These are phyloP conservation scores for Sitodiplosis mosellana DNA, from an alignment of 1,140 invertebrate genomes.

Conservation along the genomic window DNA sequence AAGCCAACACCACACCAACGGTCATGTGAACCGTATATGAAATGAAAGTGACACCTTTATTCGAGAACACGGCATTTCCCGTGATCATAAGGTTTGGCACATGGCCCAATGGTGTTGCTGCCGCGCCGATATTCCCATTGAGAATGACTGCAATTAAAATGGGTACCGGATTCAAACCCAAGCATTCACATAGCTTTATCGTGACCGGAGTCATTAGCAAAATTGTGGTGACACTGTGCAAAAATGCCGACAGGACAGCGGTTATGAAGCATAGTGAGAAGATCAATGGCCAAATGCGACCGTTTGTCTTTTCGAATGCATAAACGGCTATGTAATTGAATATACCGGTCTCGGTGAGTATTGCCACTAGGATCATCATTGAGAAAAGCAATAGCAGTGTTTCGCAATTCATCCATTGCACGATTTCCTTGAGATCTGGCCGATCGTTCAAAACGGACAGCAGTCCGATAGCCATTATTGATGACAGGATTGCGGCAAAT, in stretches of 20 bases:
- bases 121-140: slow-evolving; percentile 64
- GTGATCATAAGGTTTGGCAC: slow-evolving; percentile 45
- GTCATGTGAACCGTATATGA: slow-evolving; percentile 49
- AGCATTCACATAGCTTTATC: slow-evolving; percentile 57
- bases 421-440: slow-evolving; percentile 46
- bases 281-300: slow-evolving; percentile 53
- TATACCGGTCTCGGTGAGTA: slow-evolving; percentile 60
- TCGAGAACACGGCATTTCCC: slow-evolving; percentile 1
- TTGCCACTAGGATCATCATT: slow-evolving; percentile 68
- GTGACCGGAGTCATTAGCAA: slow-evolving; percentile 61
- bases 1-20: slow-evolving; percentile 39
- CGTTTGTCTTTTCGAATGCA: slow-evolving; percentile 48
- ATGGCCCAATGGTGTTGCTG: slow-evolving; percentile 60
- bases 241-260: slow-evolving; percentile 46
- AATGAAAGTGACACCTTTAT: slow-evolving; percentile 48
- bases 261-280: slow-evolving; percentile 51
- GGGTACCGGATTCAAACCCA: slow-evolving; percentile 56
- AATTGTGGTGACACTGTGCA: slow-evolving; percentile 67
- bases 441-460: slow-evolving; percentile 46
- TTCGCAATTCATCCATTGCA: slow-evolving; percentile 64
- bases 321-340: slow-evolving; percentile 61
- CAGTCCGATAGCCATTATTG: slow-evolving; percentile 45
- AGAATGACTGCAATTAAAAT: slow-evolving; percentile 51
- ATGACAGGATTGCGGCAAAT: slow-evolving; percentile 54
- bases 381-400: slow-evolving; percentile 60